These are phyloP conservation scores for Anarrhichthys ocellatus DNA, from an alignment of 2,113 vertebrate genomes.

Conservation along the genomic window DNA sequence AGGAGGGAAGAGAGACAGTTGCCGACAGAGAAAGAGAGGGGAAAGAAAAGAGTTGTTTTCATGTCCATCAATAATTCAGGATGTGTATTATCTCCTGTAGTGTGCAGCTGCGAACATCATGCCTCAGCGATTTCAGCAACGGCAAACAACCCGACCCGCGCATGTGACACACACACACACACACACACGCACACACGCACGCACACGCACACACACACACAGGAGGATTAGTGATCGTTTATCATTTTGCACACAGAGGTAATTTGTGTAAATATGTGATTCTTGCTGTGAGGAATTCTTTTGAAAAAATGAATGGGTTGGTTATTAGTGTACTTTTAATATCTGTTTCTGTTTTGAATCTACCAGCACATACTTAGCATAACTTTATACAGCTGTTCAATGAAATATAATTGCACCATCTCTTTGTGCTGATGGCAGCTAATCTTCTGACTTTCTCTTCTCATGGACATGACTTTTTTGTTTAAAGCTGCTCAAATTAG, in stretches of 20 bases:
- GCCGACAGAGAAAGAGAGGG: constrained; percentile 17
- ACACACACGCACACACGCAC: constrained; percentile 20
- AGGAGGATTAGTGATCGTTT: constrained; percentile 47
- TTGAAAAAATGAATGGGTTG: neutral
- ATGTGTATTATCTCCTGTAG: constrained; percentile 71
- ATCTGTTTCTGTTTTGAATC: constrained; percentile 25
- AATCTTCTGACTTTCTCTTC: constrained; percentile 14
- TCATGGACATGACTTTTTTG: neutral
- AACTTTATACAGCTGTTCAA: constrained; percentile 17
- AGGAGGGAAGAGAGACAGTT: constrained; percentile 12
- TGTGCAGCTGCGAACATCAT: constrained; percentile 66
- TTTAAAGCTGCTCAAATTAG: neutral
- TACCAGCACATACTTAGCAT: constrained; percentile 19
- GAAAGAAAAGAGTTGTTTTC: constrained; percentile 65
- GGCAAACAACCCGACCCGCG: constrained; percentile 29
- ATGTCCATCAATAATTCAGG: constrained; percentile 77
- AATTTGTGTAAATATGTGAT: constrained; percentile 44
- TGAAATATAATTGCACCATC: constrained; percentile 17
- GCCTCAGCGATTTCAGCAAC: constrained; percentile 66
- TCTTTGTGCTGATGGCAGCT: constrained; percentile 23
- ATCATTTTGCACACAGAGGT: constrained; percentile 39
- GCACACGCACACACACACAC: constrained; percentile 15
- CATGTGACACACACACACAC: neutral
- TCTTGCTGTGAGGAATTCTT: constrained; percentile 21
- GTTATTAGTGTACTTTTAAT: constrained; percentile 38